Evolutionary conservation across 2,113 vertebrate genomes (phyloP), one percentile per base, ranked within the genome.

Genomic region (Caranx melampygus): DNA sequence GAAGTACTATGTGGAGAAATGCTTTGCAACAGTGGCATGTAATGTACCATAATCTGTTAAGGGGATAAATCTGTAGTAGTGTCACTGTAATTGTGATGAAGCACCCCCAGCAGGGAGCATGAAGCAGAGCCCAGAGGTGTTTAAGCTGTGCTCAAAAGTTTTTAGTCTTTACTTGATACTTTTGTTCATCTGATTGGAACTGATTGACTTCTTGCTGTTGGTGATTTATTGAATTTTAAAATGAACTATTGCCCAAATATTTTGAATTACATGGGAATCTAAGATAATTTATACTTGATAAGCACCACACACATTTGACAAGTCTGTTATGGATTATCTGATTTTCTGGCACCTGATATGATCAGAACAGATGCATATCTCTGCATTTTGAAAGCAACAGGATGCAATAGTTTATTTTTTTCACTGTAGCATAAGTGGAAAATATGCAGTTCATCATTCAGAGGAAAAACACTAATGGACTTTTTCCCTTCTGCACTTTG

Each of bases 71-170:
- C 59, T 31, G 21, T 77, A 58, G 63, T 26, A 59, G 42, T 72
- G 31, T 75, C 61, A 54, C 10, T 78, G 67, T 73, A 69, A 45
- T 74, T 58, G 58, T 9, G n/a, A 65, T 69, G 55, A 67, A 52
- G 45, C 3, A 47, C 33, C 34, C 45, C 61, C 14, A 20, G 37
- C 16, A 9, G 15, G 6, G 35, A 49, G 42, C 13, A 35, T 69
- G 34, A 5, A 26, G 16, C n/a, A 18, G 34, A 1, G 49, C 12
- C 37, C 52, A 55, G n/a, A 47, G 26, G 6, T 15, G 3, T 45
- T 12, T 52, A 64, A 6, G 10, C 44, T 49, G 20, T 10, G 12
- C 21, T 65, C 61, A 45, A 26, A 26, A 59, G 57, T 35, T 35
- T 6, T 8, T 18, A n/a, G 18, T 35, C 59, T 61, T 12, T 55